Percentiles rank a stretch among this genome's conserved stretches.
Conservation (phyloP, 2,888 invertebrate species). For the Eupithecia abbreviata region DNA sequence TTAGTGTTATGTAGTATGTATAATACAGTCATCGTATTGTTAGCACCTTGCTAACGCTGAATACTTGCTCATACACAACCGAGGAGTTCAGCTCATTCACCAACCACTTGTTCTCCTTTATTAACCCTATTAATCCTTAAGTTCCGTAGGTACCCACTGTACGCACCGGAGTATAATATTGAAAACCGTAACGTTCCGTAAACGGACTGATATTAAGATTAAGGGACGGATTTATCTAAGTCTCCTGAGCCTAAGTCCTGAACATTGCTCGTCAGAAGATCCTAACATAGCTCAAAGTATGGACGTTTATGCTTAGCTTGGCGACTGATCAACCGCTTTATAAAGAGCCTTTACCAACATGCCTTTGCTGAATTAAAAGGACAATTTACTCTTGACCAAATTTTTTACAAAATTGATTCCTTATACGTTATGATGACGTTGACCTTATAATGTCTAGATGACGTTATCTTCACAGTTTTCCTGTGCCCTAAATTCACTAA, state of each 20-base stretch:
- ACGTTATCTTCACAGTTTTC: background rate
- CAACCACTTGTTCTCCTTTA: background rate
- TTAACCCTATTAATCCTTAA: background rate
- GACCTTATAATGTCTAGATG: background rate
- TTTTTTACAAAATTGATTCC: background rate
- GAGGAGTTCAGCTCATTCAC: background rate
- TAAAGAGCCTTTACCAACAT: background rate
- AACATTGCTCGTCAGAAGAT: background rate
- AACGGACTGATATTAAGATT: background rate
- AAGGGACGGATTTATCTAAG: background rate
- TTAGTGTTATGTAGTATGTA: too few species aligned
- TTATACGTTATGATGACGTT: background rate
- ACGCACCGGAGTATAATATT: background rate
- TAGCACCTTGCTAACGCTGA: background rate
- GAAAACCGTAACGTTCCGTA: background rate
- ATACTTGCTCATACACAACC: background rate
- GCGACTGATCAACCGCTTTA: background rate
- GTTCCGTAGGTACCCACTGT: background rate
- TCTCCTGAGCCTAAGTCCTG: background rate
- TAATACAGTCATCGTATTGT: background rate
- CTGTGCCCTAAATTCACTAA: background rate
- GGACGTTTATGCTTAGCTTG: background rate
- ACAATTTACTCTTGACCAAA: background rate
- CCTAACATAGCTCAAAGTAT: background rate
- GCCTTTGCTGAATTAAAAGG: background rate